These are phyloP conservation scores for Belonocnema kinseyi DNA, from an alignment of 1,140 invertebrate genomes.

Conservation along the genomic window DNA sequence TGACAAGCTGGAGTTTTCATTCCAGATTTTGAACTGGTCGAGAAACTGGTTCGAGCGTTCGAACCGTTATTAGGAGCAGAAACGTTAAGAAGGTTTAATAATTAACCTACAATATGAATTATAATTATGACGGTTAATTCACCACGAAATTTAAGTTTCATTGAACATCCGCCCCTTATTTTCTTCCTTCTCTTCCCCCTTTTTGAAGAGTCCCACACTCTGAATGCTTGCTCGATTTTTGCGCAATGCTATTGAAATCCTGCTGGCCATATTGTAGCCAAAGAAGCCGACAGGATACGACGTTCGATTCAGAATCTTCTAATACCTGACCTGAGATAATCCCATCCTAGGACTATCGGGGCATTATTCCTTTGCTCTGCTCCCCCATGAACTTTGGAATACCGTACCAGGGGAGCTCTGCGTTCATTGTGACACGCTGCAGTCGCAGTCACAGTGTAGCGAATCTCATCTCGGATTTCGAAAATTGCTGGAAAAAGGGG, in stretches of 20 bases:
- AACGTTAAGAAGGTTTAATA: background rate
- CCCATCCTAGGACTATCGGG: constrained; percentile 60
- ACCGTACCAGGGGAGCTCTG: constrained; percentile 42
- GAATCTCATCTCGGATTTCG: constrained; percentile 50
- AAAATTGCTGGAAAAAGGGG: constrained; percentile 45
- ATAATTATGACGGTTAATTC: background rate
- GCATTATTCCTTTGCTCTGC: constrained; percentile 60
- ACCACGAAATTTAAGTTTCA: background rate
- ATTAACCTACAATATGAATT: background rate
- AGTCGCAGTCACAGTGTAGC: constrained; percentile 34
- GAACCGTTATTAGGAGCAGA: background rate
- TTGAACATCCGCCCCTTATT: background rate
- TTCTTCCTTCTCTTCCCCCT: background rate
- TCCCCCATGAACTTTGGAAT: constrained; percentile 62
- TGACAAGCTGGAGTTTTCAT: background rate
- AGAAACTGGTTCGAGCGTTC: background rate
- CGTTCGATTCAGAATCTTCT: constrained; percentile 50
- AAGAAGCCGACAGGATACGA: constrained; percentile 35
- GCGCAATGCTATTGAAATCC: constrained; percentile 65
- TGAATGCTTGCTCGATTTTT: constrained; percentile 52
- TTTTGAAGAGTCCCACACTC: constrained; percentile 62
- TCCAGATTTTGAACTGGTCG: background rate
- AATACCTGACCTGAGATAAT: constrained; percentile 72
- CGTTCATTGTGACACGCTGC: constrained; percentile 51
- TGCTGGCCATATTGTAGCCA: constrained; percentile 61